Evolutionary conservation across 2,888 invertebrate genomes (phyloP).

Genomic region (Poecilobothrus nobilitatus): DNA sequence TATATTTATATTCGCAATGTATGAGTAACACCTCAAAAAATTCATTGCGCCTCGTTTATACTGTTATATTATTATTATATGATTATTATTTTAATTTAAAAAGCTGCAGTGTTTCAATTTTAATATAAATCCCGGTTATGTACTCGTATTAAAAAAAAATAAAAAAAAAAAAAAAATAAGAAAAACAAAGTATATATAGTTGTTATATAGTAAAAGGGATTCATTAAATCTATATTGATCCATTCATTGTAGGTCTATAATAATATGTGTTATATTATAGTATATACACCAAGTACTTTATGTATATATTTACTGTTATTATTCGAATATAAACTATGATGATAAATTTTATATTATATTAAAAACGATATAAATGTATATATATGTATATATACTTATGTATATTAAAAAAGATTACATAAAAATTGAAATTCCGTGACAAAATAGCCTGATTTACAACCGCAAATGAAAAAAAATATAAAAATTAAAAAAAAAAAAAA

Average conservation of each 20-base stretch:
- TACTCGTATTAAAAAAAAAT: too few species aligned
- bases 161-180: not conserved
- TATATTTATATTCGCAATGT: too few species aligned
- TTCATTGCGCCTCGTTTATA: too few species aligned
- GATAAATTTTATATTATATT: too few species aligned
- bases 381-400: too few species aligned
- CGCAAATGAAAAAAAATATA: constrained; percentile 5
- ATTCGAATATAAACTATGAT: too few species aligned
- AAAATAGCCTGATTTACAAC: constrained; percentile 11
- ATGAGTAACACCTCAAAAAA: too few species aligned
- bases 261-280: too few species aligned
- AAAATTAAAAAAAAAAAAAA: not conserved
- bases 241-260: not conserved
- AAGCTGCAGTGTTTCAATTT: constrained; percentile 1
- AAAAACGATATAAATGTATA: too few species aligned
- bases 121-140: not conserved
- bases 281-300: too few species aligned
- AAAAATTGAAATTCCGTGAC: constrained; percentile 11
- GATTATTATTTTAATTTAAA: not conserved
- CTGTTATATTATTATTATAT: too few species aligned
- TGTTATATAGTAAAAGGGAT: not conserved
- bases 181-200: not conserved
- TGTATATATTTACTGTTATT: too few species aligned
- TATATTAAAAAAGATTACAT: not conserved
- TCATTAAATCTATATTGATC: not conserved